phyloP scores from a whole-genome alignment of 2,797 vertebrate genomes.

The Pantherophis vulpinus region DNA sequence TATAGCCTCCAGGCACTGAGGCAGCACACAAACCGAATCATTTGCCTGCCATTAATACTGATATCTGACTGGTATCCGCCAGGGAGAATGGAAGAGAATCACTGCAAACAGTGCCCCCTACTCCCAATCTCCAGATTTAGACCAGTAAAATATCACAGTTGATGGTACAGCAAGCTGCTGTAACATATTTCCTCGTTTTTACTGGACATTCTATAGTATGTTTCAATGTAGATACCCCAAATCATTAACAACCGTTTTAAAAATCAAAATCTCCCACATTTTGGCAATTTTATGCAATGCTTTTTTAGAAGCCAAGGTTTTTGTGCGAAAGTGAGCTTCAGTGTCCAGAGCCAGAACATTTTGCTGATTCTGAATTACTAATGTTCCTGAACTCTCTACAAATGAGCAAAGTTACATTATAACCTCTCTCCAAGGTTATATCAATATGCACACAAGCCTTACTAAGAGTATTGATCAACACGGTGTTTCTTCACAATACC shows the following conservation, averaged over 20 bases:
- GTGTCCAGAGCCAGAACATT: neutral
- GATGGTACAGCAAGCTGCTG: neutral
- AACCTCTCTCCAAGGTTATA: neutral
- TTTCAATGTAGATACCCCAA: neutral
- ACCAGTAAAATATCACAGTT: neutral
- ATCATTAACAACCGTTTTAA: neutral
- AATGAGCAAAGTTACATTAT: neutral
- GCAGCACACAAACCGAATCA: neutral
- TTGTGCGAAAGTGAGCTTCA: neutral
- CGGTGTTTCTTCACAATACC: neutral
- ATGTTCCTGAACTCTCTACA: neutral
- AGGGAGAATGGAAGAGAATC: neutral
- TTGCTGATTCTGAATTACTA: neutral
- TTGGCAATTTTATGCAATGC: neutral
- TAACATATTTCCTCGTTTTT: neutral
- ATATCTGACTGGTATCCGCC: neutral
- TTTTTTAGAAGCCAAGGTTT: neutral
- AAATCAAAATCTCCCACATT: neutral
- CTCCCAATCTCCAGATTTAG: neutral
- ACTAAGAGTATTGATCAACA: neutral
- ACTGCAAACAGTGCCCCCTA: neutral
- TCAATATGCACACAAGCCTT: neutral
- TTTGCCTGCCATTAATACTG: neutral
- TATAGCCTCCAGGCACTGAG: neutral
- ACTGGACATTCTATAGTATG: neutral